Conservation (phyloP, 2,113 vertebrate species). For the Brevimyrus niger region DNA sequence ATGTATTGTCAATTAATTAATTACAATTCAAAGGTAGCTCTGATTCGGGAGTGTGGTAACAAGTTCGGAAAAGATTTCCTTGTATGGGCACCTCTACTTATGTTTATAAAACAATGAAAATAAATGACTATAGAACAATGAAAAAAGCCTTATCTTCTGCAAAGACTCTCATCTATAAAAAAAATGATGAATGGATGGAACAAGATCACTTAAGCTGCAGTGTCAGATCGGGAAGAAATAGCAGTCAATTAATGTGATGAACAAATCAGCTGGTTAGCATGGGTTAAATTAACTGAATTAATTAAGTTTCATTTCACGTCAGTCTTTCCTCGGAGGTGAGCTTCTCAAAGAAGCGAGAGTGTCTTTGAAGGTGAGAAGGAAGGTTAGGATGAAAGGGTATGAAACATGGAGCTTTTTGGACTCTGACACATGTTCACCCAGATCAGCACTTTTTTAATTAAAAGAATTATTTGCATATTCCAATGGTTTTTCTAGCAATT, state of each 20-base stretch:
- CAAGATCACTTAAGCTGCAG: neutral
- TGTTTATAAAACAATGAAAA: neutral
- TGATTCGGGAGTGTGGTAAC: neutral
- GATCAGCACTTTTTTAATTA: slow-evolving; percentile 57
- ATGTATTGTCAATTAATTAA: neutral
- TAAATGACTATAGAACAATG: neutral
- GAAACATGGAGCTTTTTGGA: slow-evolving; percentile 3
- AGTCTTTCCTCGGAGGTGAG: slow-evolving; percentile 5
- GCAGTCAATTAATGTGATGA: neutral
- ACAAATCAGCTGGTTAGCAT: neutral
- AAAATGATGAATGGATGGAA: neutral
- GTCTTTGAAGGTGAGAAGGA: slow-evolving; percentile 5
- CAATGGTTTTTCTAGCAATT: slow-evolving; percentile 53
- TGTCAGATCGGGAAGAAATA: neutral
- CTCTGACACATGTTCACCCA: slow-evolving; percentile 24
- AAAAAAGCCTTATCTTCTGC: neutral
- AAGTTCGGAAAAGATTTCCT: neutral
- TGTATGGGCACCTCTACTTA: neutral
- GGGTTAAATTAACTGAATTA: slow-evolving; percentile 16
- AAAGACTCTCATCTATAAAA: neutral
- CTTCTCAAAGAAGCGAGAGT: neutral
- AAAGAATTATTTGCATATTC: slow-evolving; percentile 55
- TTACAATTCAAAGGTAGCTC: neutral
- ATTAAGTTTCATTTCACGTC: slow-evolving; percentile 23
- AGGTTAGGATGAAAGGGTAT: slow-evolving; percentile 20